Evolutionary conservation across 2,888 invertebrate genomes (phyloP).

Genomic region (Epirrhoe tristata): DNA sequence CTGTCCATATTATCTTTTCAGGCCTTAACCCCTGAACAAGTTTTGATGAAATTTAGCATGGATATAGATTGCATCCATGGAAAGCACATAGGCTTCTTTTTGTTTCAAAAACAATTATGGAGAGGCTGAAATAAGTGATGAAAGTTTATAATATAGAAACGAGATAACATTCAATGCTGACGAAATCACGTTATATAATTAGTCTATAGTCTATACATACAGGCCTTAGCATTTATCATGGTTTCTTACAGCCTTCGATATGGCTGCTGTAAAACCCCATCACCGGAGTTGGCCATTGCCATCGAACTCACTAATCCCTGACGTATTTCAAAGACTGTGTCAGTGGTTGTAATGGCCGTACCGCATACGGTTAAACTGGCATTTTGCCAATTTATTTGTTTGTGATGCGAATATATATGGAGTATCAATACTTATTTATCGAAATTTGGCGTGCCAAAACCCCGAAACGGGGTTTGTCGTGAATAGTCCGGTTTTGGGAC

Average conservation of each 20-base stretch:
- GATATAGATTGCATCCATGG: too few relatives aligned
- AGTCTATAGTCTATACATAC: too few relatives aligned
- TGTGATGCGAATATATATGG: conserved; percentile 26
- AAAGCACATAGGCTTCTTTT: too few relatives aligned
- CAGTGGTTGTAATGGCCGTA: conserved; percentile 15
- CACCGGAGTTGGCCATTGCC: neutral
- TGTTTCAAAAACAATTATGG: too few relatives aligned
- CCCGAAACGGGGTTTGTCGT: conserved; percentile 10
- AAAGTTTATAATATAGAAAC: too few relatives aligned
- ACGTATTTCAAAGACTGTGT: neutral
- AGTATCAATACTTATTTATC: conserved; percentile 31
- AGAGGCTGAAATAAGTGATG: too few relatives aligned
- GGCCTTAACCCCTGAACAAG: too few relatives aligned
- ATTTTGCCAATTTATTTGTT: conserved; percentile 24
- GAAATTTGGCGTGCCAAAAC: conserved; percentile 12
- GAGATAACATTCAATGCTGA: too few relatives aligned
- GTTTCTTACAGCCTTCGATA: neutral
- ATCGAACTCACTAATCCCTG: neutral
- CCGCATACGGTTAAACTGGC: conserved; percentile 22
- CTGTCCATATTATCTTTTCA: too few relatives aligned
- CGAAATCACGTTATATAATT: too few relatives aligned
- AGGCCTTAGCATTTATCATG: too few relatives aligned
- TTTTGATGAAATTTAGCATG: too few relatives aligned
- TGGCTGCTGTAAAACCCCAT: neutral
- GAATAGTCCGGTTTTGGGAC: conserved; percentile 6